Base-by-base conservation (phyloP, 35 echinoderm and acorn worm species). In the Acanthaster planci region DNA sequence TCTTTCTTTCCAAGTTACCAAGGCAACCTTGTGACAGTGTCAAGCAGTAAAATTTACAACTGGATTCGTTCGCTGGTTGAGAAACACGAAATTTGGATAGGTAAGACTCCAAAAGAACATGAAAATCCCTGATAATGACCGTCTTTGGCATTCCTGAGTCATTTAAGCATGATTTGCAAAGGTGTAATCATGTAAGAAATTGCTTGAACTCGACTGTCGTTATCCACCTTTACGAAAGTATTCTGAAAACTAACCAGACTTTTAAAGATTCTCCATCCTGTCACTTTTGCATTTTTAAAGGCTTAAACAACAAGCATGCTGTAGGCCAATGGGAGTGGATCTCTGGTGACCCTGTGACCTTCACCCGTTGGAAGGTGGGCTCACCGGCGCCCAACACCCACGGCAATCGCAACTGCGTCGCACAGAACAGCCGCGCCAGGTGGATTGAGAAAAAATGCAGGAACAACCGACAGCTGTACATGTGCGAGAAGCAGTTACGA, bases 311-410 rank as follows among this genome's bases (percentile, higher is more conserved):
- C 87, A 93, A 97, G 44, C 78, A 55, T 4, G 40, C 53, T 5
- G 87, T 87, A 31, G 91, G 85, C 32, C 52, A 88, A 17, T 97
- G 95, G 95, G 91, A 97, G 76, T 97, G 95, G 95, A 81, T 91
- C 5, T 90, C 87, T 16, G 87, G 88, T n/a, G 88, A 88, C 36
- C 92, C 87, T 9, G 81, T 91, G 10, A 91, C 85, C 22, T 97
- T 93, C 84, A 85, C 91, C 27, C 67, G 88, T 50, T 97, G 95
- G 95, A 91, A 90, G 50, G 84, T 85, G 2, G 60, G 78, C 37
- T 84, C 88, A 2, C 78, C 91, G 14, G 44, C 76, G 17, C 54
- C 44, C 5, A 52, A 50, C 2, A 76, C 78, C 30, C 57, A 59
- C 2, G 17, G 60, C 5, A 52, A 85, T 53, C 58, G 82, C 2